Percentiles rank a stretch among this genome's conserved stretches.
phyloP scores from a whole-genome alignment of 2,888 invertebrate genomes.

The Caenorhabditis afra region DNA sequence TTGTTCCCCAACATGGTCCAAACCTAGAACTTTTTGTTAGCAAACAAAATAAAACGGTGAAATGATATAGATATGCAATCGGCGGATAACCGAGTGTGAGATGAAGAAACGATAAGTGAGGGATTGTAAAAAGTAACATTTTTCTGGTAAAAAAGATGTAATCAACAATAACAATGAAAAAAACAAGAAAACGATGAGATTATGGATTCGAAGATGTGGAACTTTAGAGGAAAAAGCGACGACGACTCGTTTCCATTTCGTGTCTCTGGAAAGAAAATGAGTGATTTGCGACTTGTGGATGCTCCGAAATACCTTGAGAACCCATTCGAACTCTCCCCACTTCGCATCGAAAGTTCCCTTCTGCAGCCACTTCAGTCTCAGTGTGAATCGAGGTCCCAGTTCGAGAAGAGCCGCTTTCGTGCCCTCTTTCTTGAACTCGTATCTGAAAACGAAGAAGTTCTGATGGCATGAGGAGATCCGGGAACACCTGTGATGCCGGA shows the following conservation, averaged over 20 bases:
- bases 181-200: constrained; percentile 26
- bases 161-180: constrained; percentile 50
- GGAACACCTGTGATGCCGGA: constrained; percentile 91
- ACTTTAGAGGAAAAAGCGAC: constrained; percentile 90
- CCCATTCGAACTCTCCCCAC: constrained; percentile 97
- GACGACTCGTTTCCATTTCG: constrained; percentile 92
- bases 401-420: constrained; percentile 88
- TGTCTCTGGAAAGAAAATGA: constrained; percentile 87
- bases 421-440: constrained; percentile 88
- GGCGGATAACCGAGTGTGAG: not conserved
- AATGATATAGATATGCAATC: not conserved
- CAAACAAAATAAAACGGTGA: not conserved
- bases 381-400: constrained; percentile 96
- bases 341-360: constrained; percentile 98
- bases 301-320: constrained; percentile 82
- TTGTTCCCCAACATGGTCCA: constrained; percentile 58
- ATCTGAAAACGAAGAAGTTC: constrained; percentile 83
- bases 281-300: not conserved
- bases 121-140: not conserved
- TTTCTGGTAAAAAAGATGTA: constrained; percentile 5
- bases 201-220: not conserved
- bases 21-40: constrained; percentile 14
- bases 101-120: not conserved
- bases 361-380: constrained; percentile 92
- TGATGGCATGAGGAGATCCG: not conserved